Conservation (phyloP, 1,140 invertebrate genomes). For the Eriosoma lanigerum region DNA sequence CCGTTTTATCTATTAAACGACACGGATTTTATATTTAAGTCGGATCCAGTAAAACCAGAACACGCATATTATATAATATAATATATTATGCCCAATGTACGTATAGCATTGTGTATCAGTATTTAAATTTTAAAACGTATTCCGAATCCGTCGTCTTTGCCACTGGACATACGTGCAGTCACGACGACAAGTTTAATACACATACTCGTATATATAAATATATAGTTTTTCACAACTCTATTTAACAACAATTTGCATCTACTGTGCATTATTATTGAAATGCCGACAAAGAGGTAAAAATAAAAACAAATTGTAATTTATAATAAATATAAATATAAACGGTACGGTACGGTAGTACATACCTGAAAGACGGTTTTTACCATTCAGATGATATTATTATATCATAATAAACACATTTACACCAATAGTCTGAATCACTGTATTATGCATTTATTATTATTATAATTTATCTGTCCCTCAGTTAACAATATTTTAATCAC, state of each 20-base stretch:
- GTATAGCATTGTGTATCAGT: too few relatives aligned
- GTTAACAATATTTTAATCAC: slow-evolving; percentile 25
- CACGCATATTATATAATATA: too few relatives aligned
- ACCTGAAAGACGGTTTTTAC: slow-evolving; percentile 15
- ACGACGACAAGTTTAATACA: neutral
- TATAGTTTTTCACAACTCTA: slow-evolving; percentile 12
- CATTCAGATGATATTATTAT: neutral
- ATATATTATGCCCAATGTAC: too few relatives aligned
- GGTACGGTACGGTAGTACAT: too few relatives aligned
- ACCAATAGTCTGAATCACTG: neutral
- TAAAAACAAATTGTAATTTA: too few relatives aligned
- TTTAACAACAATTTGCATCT: slow-evolving; percentile 17
- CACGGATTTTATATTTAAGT: neutral
- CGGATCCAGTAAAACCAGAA: slow-evolving; percentile 14
- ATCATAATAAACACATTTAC: too few relatives aligned
- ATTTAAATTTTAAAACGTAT: too few relatives aligned
- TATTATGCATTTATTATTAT: neutral
- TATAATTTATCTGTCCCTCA: slow-evolving; percentile 17
- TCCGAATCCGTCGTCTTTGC: too few relatives aligned
- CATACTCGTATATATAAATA: too few relatives aligned
- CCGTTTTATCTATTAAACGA: neutral
- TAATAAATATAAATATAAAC: neutral
- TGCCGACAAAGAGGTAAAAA: slow-evolving; percentile 12
- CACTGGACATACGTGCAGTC: neutral
- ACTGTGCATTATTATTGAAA: slow-evolving; percentile 26